Conservation (phyloP, 35 echinoderm and acorn worm genomes). For the Chiridota heheva region DNA sequence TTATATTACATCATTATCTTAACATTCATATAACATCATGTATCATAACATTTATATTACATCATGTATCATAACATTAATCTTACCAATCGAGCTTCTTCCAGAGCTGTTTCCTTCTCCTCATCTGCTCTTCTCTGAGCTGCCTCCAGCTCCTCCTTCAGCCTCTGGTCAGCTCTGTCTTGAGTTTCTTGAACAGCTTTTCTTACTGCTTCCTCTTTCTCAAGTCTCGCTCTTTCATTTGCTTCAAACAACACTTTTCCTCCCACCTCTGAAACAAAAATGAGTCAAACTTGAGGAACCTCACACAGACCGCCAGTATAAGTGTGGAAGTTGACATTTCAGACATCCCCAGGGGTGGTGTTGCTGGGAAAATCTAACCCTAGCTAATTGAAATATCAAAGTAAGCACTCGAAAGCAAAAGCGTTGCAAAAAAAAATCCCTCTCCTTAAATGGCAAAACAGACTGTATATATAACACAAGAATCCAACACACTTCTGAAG, state of each 20-base stretch:
- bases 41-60: no score
- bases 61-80: not conserved
- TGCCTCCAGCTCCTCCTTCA: conserved; percentile 67
- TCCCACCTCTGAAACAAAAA: conserved; percentile 73
- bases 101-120: conserved; percentile 72
- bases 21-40: not conserved
- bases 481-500: no score
- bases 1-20: not conserved
- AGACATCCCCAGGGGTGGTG: not conserved
- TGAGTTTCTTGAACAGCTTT: conserved; percentile 74
- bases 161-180: conserved; percentile 61
- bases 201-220: conserved; percentile 67
- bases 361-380: not conserved
- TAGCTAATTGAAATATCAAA: no score
- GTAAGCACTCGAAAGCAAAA: no score
- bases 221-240: conserved; percentile 51
- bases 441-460: no score
- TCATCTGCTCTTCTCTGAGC: conserved; percentile 58
- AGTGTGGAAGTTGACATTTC: not conserved
- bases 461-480: no score
- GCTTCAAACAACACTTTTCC: conserved; percentile 62
- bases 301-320: not conserved
- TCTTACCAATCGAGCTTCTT: conserved; percentile 82
- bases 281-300: not conserved
- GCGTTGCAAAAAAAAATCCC: no score